A percentile compares a stretch with the other conserved stretches of the same genome.
phyloP scores from a whole-genome alignment of 2,797 vertebrate species.

The Scleropages formosus region DNA sequence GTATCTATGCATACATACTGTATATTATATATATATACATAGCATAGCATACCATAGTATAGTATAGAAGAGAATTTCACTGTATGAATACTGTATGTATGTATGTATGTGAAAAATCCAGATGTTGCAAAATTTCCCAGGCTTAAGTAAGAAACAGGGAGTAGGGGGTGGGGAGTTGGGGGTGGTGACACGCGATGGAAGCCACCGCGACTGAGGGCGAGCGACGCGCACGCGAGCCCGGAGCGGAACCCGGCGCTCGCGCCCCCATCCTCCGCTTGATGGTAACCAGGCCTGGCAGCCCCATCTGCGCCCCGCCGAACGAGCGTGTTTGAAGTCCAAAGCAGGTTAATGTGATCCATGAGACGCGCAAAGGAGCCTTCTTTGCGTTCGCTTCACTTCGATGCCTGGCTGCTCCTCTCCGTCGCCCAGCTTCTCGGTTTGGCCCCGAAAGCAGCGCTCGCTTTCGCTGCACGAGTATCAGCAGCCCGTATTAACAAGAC shows the following conservation, averaged over 20 bases:
- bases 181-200: conserved; percentile 47
- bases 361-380: conserved; percentile 46
- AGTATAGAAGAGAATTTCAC: too few relatives aligned
- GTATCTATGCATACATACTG: too few relatives aligned
- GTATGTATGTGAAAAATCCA: conserved; percentile 32
- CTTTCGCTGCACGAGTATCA: conserved; percentile 19
- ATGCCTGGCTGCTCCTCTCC: background rate
- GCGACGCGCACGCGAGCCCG: conserved; percentile 44
- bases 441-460: background rate
- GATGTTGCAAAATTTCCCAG: conserved; percentile 43
- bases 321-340: conserved; percentile 63
- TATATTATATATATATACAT: too few relatives aligned
- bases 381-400: background rate
- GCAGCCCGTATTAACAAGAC: too few relatives aligned
- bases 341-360: conserved; percentile 47
- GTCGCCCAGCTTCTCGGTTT: background rate
- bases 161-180: background rate
- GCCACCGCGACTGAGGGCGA: conserved; percentile 41
- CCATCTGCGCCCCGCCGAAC: conserved; percentile 59
- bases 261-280: conserved; percentile 44
- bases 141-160: conserved; percentile 62
- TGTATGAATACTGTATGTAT: background rate
- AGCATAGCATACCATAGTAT: too few relatives aligned
- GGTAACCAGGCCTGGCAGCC: conserved; percentile 55
- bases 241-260: conserved; percentile 27